Evolutionary conservation across 1,140 invertebrate genomes (phyloP), one percentile per base, ranked within the genome.

Genomic region (Scaptomyza hsui): DNA sequence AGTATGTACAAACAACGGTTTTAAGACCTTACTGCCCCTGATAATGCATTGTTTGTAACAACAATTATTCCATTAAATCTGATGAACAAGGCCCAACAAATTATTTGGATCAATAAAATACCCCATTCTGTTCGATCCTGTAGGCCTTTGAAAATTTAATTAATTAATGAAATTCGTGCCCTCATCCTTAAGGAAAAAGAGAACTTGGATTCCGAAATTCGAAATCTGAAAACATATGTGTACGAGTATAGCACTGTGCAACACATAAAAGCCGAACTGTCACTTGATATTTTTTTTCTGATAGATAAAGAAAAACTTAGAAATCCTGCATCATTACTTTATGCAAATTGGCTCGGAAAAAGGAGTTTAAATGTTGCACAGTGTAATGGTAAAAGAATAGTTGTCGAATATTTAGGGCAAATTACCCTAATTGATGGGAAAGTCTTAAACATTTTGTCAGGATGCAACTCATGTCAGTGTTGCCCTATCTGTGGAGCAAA

Each of bases 391-490:
- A n/a, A n/a, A n/a, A n/a, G n/a, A n/a, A n/a, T n/a, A n/a, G n/a
- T n/a, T n/a, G n/a, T n/a, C n/a, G n/a, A n/a, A n/a, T n/a, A n/a
- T n/a, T n/a, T n/a, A n/a, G n/a, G n/a, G n/a, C n/a, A n/a, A n/a
- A n/a, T 57, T 44, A 67, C 53, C 12, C 35, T 67, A 35, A 57
- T 51, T 26, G 53, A 67, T 7, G 53, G 63, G 2, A 67, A 57
- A 49, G 63, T 57, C 26, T 48, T 67, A 48, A 56, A 56, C 18
- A 6, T 65, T 9, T 39, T 65, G 35, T 49, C 62, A 9, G 52
- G 32, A 56, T 37, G 24, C 4, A 65, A 65, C 21, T 65, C 51
- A 0, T 55, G 41, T 12, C 52, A 65, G 48, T 24, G 5, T 19
- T 65, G 29, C 16, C 41, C 44, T 13, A 37, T 65, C 24, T 65